Conservation (phyloP, 92 coral and sea anemone species). For the Epizoanthus ramosus region DNA sequence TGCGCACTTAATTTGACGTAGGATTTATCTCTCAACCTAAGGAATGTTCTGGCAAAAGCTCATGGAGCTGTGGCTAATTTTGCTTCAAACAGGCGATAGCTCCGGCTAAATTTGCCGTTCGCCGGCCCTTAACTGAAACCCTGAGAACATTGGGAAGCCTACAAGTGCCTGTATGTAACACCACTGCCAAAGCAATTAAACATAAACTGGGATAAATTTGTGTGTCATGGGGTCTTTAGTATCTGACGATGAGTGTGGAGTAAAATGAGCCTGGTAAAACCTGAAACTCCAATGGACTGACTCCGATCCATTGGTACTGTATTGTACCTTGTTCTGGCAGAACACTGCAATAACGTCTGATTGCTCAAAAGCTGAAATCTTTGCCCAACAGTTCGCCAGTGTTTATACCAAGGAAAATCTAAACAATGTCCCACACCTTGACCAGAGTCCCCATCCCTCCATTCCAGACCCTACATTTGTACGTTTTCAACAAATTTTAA, state of each 20-base stretch:
- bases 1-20: too few species aligned
- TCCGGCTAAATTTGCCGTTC: too few species aligned
- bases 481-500: too few species aligned
- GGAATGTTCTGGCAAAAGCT: too few species aligned
- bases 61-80: too few species aligned
- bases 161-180: not conserved
- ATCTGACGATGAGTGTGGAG: not conserved
- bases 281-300: slow-evolving; percentile 23
- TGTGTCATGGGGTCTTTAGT: slow-evolving; percentile 2
- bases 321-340: slow-evolving; percentile 15
- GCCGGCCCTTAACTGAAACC: too few species aligned
- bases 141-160: not conserved
- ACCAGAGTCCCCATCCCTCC: not conserved
- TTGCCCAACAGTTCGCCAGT: slow-evolving; percentile 2
- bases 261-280: slow-evolving; percentile 16
- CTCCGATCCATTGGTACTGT: not conserved
- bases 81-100: too few species aligned
- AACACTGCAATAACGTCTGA: slow-evolving; percentile 5
- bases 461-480: slow-evolving; percentile 12
- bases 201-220: not conserved
- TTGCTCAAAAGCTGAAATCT: slow-evolving; percentile 22
- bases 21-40: too few species aligned
- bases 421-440: slow-evolving; percentile 1
- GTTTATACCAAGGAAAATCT: slow-evolving; percentile 7
- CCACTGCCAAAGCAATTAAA: not conserved